phyloP scores from a whole-genome alignment of 1,140 invertebrate species.

The Zaprionus ghesquierei region DNA sequence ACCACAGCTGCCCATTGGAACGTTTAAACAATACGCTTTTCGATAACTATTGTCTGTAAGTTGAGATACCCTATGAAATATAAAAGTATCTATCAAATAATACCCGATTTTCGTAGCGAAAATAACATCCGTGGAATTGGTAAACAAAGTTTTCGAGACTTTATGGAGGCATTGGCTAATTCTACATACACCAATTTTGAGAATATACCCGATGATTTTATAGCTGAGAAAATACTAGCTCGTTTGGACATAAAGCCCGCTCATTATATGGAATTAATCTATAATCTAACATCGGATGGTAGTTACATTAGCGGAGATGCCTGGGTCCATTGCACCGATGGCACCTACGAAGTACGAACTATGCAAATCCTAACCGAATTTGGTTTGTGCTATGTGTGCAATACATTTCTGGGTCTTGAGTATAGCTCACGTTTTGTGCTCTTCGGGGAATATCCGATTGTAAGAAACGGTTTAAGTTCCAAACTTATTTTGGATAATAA shows the following conservation, averaged over 20 bases:
- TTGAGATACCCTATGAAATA: background rate
- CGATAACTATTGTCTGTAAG: constrained; percentile 82
- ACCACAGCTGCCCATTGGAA: constrained; percentile 81
- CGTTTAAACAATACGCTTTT: constrained; percentile 83
- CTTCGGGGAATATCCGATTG: constrained; percentile 57
- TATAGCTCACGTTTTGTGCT: constrained; percentile 63
- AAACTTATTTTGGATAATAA: background rate
- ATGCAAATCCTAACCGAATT: constrained; percentile 78
- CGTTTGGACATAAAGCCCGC: constrained; percentile 49
- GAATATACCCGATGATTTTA: constrained; percentile 54
- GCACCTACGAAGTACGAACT: constrained; percentile 40
- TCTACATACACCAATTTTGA: constrained; percentile 75
- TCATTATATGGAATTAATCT: constrained; percentile 74
- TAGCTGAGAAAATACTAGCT: constrained; percentile 47
- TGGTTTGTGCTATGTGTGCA: constrained; percentile 73
- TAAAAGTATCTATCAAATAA: background rate
- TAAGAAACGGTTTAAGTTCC: background rate
- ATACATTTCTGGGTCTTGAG: constrained; percentile 51
- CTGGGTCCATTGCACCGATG: constrained; percentile 52
- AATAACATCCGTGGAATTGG: constrained; percentile 30
- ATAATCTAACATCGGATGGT: constrained; percentile 68
- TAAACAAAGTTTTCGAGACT: constrained; percentile 52
- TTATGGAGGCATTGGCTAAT: constrained; percentile 76
- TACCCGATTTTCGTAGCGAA: background rate
- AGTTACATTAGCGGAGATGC: constrained; percentile 31